A percentile compares a stretch with the other conserved stretches of the same genome.
Conservation (phyloP, 2,113 vertebrate species). For the Cheilinus undulatus region DNA sequence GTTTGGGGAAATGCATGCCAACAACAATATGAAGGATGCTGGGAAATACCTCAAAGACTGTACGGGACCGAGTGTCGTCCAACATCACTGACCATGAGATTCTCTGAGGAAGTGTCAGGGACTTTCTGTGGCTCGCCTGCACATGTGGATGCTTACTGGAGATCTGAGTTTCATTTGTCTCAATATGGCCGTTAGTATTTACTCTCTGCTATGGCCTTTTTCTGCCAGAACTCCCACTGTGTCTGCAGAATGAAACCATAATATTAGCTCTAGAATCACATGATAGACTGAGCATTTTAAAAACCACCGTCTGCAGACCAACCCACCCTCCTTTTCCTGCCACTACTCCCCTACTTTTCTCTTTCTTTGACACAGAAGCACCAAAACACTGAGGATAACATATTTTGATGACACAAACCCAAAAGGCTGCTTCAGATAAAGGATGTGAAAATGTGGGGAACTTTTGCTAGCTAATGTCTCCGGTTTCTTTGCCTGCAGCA, state of each 20-base stretch:
- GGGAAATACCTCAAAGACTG: conserved; percentile 50
- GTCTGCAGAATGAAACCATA: conserved; percentile 68
- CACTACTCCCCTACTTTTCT: conserved; percentile 52
- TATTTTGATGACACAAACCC: conserved; percentile 65
- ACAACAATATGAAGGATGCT: conserved; percentile 56
- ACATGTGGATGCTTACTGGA: conserved; percentile 34
- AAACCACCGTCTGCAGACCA: conserved; percentile 73
- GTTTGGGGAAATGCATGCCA: conserved; percentile 46
- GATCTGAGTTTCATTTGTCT: conserved; percentile 48
- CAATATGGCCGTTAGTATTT: conserved; percentile 31
- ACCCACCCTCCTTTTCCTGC: conserved; percentile 62
- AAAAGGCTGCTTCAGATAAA: conserved; percentile 42
- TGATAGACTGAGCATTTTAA: conserved; percentile 59
- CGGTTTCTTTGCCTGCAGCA: conserved; percentile 65
- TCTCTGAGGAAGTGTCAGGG: conserved; percentile 41
- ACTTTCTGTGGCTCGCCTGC: conserved; percentile 54
- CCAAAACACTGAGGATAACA: conserved; percentile 49
- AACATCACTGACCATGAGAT: conserved; percentile 18
- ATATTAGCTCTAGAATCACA: conserved; percentile 71
- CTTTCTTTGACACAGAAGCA: conserved; percentile 38
- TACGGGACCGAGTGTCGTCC: conserved; percentile 36
- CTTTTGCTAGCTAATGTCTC: conserved; percentile 57
- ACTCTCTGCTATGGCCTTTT: conserved; percentile 19
- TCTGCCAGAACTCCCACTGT: conserved; percentile 68
- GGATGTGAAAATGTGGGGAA: conserved; percentile 45